Evolutionary conservation across 2,113 vertebrate genomes (phyloP).

Genomic region (Glaucidium brasilianum): DNA sequence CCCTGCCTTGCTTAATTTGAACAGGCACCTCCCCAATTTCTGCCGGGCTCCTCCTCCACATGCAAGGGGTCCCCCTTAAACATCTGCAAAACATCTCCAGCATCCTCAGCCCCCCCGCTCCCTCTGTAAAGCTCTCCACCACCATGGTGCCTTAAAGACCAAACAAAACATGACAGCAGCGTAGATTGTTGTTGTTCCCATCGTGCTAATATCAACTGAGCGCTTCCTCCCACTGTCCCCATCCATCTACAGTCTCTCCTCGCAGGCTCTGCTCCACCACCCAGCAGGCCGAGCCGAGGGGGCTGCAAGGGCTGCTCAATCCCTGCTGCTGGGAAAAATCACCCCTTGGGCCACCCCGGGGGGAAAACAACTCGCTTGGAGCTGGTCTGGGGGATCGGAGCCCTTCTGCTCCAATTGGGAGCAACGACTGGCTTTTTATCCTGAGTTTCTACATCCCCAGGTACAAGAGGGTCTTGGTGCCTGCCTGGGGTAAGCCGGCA

Average conservation of each 20-base stretch:
- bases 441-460: accelerated
- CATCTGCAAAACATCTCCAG: slow-evolving; percentile 47
- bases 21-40: not conserved
- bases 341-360: not conserved
- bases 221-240: slow-evolving; percentile 29
- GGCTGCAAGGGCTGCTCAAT: not conserved
- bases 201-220: slow-evolving; percentile 22
- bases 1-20: not conserved
- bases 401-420: not conserved
- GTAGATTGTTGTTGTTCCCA: slow-evolving; percentile 40
- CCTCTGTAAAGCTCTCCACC: not conserved
- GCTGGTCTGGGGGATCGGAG: accelerated
- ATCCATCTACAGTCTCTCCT: not conserved
- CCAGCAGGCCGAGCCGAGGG: not conserved
- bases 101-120: not conserved
- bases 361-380: not conserved
- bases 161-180: slow-evolving; percentile 54
- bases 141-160: slow-evolving; percentile 39
- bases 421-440: not conserved
- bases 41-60: not conserved
- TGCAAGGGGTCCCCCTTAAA: not conserved
- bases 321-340: not conserved
- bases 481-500: not conserved
- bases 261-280: not conserved
- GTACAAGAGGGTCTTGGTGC: not conserved